Conservation (phyloP, 2,113 vertebrate genomes). For the Numida meleagris region DNA sequence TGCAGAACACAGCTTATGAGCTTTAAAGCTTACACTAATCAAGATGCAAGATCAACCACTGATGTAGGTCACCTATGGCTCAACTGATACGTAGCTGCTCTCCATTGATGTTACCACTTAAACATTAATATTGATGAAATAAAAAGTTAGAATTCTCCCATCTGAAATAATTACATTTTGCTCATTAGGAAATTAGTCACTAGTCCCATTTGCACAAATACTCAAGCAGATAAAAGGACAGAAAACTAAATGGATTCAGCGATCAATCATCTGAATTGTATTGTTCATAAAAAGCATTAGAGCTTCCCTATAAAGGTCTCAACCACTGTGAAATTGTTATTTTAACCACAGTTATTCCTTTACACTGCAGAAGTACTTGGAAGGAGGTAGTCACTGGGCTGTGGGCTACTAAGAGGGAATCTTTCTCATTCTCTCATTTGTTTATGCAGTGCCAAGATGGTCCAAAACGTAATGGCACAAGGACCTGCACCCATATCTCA, state of each 20-base stretch:
- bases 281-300: not conserved
- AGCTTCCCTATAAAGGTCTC: not conserved
- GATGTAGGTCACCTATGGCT: constrained; percentile 54
- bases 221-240: not conserved
- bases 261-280: not conserved
- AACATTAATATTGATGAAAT: not conserved
- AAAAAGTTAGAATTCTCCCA: not conserved
- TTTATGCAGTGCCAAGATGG: not conserved
- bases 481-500: not conserved
- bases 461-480: not conserved
- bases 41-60: constrained; percentile 51
- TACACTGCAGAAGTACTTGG: not conserved
- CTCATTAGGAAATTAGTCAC: not conserved
- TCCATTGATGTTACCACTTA: not conserved
- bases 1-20: constrained; percentile 59
- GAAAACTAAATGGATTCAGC: not conserved
- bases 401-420: not conserved
- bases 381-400: not conserved
- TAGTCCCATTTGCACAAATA: not conserved
- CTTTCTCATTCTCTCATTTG: not conserved
- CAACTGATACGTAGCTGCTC: not conserved
- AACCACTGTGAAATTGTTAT: not conserved
- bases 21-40: constrained; percentile 65
- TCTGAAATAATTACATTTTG: not conserved
- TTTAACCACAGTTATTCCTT: not conserved